Evolutionary conservation across 1,140 invertebrate genomes (phyloP), one percentile per base, ranked within the genome.

Genomic region (Muscidifurax raptorellus): DNA sequence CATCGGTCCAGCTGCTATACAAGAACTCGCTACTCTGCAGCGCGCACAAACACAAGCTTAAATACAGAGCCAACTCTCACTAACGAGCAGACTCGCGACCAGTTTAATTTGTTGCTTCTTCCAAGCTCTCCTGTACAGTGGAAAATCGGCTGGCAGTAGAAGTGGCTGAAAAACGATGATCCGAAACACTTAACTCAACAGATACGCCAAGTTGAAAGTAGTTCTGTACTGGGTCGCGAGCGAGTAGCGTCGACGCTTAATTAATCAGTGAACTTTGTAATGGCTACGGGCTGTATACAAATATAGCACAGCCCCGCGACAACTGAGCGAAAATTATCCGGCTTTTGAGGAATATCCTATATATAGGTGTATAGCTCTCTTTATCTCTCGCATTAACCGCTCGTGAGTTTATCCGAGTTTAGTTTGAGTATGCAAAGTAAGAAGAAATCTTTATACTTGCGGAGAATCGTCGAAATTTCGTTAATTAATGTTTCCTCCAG

Each of bases 231-330:
- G 15, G 32, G 28, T 40, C 71, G 22, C 32, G 66, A 1, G 12
- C 12, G 27, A 0, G 10, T n/a, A 59, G 22, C 18, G 47, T 28
- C 22, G 28, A 69, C 59, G 59, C 78, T 80, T 44, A 80, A 80
- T 80, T 69, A 66, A 80, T 80, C 44, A 80, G 32, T 69, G 40
- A 80, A 80, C 78, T 80, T 80, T 80, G 59, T 1, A 40, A 69
- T 32, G 13, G 76, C 59, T 13, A 30, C 59, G 28, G n/a, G 47
- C 4, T 25, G 44, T 77, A 40, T 69, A 69, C 78, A 69, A 80
- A 80, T n/a, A n/a, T n/a, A n/a, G n/a, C n/a, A n/a, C n/a, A 78
- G 64, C 77, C 18, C 25, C n/a, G 28, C 44, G 44, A 75, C 72
- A 75, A 44, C 32, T 47, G 10, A 18, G 18, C 2, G 2, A 59